Conservation (phyloP, 2,113 vertebrate species). For the Xiphophorus couchianus region DNA sequence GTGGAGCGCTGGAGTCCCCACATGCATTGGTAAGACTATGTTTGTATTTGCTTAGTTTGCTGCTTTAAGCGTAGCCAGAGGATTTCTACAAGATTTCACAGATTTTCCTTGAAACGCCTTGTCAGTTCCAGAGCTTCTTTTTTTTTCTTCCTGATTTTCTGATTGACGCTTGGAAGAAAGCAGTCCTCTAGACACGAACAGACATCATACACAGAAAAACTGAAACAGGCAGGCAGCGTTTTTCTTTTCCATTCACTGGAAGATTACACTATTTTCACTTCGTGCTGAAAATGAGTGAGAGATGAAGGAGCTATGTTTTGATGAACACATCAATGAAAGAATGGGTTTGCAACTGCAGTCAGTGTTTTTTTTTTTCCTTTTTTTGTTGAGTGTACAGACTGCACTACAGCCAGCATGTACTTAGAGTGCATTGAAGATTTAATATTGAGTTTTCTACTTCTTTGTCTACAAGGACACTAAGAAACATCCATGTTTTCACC, state of each 20-base stretch:
- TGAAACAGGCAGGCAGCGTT: slow-evolving; percentile 1
- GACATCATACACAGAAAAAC: slow-evolving; percentile 5
- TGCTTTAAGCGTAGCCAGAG: neutral
- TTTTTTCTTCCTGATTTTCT: slow-evolving; percentile 4
- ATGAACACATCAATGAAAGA: neutral
- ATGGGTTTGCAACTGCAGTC: neutral
- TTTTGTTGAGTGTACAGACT: neutral
- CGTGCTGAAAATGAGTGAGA: slow-evolving; percentile 14
- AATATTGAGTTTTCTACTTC: slow-evolving; percentile 5
- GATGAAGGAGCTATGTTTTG: neutral
- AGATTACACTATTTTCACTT: slow-evolving; percentile 9
- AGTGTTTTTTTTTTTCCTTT: neutral
- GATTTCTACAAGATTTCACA: neutral
- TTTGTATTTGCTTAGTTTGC: slow-evolving; percentile 9
- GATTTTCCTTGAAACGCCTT: neutral
- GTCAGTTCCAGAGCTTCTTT: neutral
- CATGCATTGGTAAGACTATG: slow-evolving; percentile 86
- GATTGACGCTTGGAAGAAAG: slow-evolving; percentile 18
- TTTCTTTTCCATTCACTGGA: neutral
- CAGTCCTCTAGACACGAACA: neutral
- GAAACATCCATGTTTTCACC: slow-evolving; percentile 3
- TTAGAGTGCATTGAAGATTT: neutral
- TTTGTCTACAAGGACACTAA: neutral
- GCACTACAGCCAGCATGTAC: neutral
- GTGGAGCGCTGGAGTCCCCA: slow-evolving; percentile 86